Percentiles rank a stretch among this genome's conserved stretches.
Conservation (phyloP, 2,113 vertebrate species). For the Leiothrix lutea region DNA sequence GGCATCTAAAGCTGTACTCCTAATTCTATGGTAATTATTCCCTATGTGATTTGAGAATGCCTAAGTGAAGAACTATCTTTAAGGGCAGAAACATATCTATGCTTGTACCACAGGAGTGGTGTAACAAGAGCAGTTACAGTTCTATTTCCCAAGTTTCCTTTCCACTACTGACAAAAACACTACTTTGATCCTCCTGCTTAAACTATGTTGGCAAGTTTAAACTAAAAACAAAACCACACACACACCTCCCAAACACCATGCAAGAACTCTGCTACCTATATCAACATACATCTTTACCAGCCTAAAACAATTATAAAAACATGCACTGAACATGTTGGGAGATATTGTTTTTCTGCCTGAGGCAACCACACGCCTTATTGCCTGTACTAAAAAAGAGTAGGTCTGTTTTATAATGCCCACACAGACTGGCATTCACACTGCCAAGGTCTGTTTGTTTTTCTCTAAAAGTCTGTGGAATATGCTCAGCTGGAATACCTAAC, state of each 20-base stretch:
- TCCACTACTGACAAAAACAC: not conserved
- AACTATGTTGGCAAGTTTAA: not conserved
- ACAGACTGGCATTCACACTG: not conserved
- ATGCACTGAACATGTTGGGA: not conserved
- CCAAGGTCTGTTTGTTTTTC: not conserved
- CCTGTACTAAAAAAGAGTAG: not conserved
- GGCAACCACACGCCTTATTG: not conserved
- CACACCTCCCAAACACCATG: not conserved
- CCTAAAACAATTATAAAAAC: not conserved
- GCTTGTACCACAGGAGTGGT: not conserved
- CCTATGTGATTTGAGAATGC: not conserved
- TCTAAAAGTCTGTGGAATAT: not conserved
- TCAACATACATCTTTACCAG: not conserved
- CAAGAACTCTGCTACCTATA: not conserved
- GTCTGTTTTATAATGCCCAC: not conserved
- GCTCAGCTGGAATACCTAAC: not conserved
- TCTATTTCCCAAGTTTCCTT: not conserved
- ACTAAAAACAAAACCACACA: not conserved
- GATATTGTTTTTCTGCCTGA: not conserved
- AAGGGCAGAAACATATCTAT: not conserved
- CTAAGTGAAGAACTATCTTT: not conserved
- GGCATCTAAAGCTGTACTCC: not conserved
- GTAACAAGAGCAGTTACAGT: not conserved
- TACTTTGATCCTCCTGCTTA: conserved; percentile 3
- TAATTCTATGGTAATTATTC: not conserved